Evolutionary conservation across 2,113 vertebrate genomes (phyloP).

Genomic region (Hippoglossus stenolepis): DNA sequence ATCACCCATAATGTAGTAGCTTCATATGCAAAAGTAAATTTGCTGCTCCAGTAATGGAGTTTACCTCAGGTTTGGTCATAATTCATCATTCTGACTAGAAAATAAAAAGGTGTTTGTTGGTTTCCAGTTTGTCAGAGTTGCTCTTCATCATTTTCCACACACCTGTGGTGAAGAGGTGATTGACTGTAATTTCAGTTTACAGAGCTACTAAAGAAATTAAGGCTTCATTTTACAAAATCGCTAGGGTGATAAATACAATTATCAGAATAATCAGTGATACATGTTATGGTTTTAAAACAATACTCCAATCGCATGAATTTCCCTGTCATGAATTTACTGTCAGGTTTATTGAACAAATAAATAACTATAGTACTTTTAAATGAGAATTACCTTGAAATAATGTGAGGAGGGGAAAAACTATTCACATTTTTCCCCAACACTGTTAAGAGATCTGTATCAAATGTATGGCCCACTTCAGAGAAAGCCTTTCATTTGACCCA

Average conservation of each 20-base stretch:
- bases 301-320: too few species aligned
- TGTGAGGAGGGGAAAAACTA: too few species aligned
- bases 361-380: not conserved
- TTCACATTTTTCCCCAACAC: too few species aligned
- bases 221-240: not conserved
- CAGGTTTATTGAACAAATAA: not conserved
- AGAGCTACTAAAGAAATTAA: not conserved
- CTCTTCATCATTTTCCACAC: not conserved
- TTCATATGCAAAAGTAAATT: conserved; percentile 21
- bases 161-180: not conserved
- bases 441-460: too few species aligned
- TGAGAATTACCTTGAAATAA: too few species aligned
- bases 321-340: not conserved
- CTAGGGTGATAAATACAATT: not conserved
- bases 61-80: conserved; percentile 40
- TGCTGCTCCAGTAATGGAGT: conserved; percentile 7
- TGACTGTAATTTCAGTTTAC: not conserved
- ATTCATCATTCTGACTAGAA: not conserved
- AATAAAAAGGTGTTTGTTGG: conserved; percentile 49
- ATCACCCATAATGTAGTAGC: conserved; percentile 1
- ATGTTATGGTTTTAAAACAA: too few species aligned
- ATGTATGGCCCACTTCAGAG: too few species aligned
- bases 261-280: too few species aligned
- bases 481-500: too few species aligned
- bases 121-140: conserved; percentile 20